Evolutionary conservation across 37 sponge, comb jelly and placozoan genomes (phyloP).

Genomic region (Halichondria panicea): DNA sequence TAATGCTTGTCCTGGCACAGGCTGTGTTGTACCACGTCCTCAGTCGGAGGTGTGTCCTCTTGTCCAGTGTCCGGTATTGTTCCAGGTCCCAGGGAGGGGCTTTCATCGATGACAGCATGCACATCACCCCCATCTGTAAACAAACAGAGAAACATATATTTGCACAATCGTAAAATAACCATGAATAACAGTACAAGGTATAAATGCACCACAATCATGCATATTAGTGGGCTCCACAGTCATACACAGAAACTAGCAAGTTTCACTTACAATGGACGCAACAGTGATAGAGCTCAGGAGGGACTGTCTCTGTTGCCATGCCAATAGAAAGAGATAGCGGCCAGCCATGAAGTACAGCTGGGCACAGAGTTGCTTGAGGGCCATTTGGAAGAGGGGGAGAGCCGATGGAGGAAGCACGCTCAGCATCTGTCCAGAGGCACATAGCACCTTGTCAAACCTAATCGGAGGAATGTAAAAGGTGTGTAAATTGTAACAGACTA

Average conservation of each 20-base stretch:
- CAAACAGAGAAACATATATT: slow-evolving; percentile 15
- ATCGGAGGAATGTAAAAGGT: too few relatives aligned
- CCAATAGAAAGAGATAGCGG: slow-evolving; percentile 28
- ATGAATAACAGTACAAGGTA: slow-evolving; percentile 46
- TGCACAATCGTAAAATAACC: slow-evolving; percentile 14
- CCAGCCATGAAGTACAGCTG: slow-evolving; percentile 44
- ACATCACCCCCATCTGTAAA: slow-evolving; percentile 36
- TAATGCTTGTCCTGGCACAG: slow-evolving; percentile 34
- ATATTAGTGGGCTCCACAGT: neutral
- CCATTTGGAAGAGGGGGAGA: slow-evolving; percentile 1
- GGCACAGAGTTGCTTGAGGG: slow-evolving; percentile 42
- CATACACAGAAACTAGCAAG: slow-evolving; percentile 16
- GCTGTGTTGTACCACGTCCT: slow-evolving; percentile 28
- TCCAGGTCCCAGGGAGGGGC: slow-evolving; percentile 15
- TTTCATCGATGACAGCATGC: slow-evolving; percentile 58
- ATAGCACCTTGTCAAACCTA: slow-evolving; percentile 40
- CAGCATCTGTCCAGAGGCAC: neutral
- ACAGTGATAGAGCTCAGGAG: too few relatives aligned
- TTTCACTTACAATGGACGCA: too few relatives aligned
- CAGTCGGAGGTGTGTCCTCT: neutral
- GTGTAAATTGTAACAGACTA: neutral
- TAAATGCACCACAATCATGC: slow-evolving; percentile 30
- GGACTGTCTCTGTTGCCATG: too few relatives aligned
- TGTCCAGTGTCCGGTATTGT: neutral
- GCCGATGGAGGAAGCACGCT: too few relatives aligned